phyloP scores from a whole-genome alignment of 2,113 vertebrate genomes.

The Menidia beryllina region DNA sequence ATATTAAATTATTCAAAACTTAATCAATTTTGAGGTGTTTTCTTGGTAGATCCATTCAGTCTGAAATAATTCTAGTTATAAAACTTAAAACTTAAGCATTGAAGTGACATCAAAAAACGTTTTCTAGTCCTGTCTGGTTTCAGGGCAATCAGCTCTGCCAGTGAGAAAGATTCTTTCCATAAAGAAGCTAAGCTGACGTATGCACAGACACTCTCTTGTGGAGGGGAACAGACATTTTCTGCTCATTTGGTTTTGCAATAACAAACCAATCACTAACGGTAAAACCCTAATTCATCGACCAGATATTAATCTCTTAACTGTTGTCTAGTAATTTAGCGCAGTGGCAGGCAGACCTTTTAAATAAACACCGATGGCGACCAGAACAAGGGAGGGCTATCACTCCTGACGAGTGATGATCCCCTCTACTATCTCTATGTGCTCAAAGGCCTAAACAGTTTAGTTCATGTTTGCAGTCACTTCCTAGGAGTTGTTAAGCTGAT shows the following conservation, averaged over 20 bases:
- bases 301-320: constrained; percentile 71
- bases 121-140: constrained; percentile 36
- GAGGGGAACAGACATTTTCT: constrained; percentile 45
- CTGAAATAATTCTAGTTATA: constrained; percentile 19
- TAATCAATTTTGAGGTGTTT: too few species aligned
- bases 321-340: constrained; percentile 68
- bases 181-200: constrained; percentile 34
- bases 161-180: constrained; percentile 59
- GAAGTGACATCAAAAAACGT: constrained; percentile 27
- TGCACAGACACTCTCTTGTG: constrained; percentile 29
- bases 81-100: constrained; percentile 32
- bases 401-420: constrained; percentile 93
- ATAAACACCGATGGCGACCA: constrained; percentile 92
- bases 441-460: constrained; percentile 96
- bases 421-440: constrained; percentile 92
- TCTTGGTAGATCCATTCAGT: constrained; percentile 10
- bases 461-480: constrained; percentile 98
- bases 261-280: constrained; percentile 57
- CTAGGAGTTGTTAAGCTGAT: constrained; percentile 95
- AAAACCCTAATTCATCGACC: constrained; percentile 64
- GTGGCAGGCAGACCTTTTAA: constrained; percentile 86
- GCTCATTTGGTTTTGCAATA: constrained; percentile 53
- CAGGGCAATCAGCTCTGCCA: constrained; percentile 50
- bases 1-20: too few species aligned
- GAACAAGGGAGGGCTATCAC: constrained; percentile 92